These are phyloP conservation scores for Drepana arcuata DNA, from an alignment of 1,140 invertebrate species.

Conservation along the genomic window DNA sequence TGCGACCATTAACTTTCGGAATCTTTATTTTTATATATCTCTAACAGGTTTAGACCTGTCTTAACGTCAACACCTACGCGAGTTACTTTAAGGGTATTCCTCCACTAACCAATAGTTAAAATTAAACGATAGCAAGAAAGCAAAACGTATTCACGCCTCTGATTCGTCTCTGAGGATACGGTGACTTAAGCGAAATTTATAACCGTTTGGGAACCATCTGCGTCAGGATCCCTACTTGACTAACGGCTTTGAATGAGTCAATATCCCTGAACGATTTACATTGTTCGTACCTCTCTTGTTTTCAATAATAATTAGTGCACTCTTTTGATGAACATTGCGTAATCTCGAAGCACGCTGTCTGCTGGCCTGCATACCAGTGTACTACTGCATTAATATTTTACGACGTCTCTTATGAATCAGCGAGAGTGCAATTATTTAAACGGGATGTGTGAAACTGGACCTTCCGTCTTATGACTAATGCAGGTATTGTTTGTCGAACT, in stretches of 20 bases:
- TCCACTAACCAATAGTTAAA: constrained; percentile 10
- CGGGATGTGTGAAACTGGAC: constrained; percentile 22
- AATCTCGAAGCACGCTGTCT: no score
- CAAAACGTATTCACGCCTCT: constrained; percentile 9
- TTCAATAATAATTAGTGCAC: no score
- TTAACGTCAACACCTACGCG: background rate
- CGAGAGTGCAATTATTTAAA: constrained; percentile 34
- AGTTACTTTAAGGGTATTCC: no score
- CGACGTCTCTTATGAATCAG: constrained; percentile 36
- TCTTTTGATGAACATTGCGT: no score
- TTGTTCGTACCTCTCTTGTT: constrained; percentile 14
- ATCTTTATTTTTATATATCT: no score
- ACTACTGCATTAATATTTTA: constrained; percentile 34
- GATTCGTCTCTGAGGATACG: constrained; percentile 10
- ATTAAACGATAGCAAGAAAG: constrained; percentile 16
- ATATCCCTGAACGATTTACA: constrained; percentile 43
- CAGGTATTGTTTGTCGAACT: constrained; percentile 4
- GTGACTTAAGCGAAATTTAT: constrained; percentile 36
- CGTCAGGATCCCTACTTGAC: constrained; percentile 31
- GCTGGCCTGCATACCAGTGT: constrained; percentile 24
- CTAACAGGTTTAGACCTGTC: no score
- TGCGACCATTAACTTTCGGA: no score
- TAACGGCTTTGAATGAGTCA: constrained; percentile 30
- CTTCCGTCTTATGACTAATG: constrained; percentile 20
- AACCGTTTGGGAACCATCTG: constrained; percentile 33